Evolutionary conservation across 2,797 vertebrate species (phyloP), one percentile per base, ranked within the genome.

Genomic region (Schizopygopsis malacanthus): DNA sequence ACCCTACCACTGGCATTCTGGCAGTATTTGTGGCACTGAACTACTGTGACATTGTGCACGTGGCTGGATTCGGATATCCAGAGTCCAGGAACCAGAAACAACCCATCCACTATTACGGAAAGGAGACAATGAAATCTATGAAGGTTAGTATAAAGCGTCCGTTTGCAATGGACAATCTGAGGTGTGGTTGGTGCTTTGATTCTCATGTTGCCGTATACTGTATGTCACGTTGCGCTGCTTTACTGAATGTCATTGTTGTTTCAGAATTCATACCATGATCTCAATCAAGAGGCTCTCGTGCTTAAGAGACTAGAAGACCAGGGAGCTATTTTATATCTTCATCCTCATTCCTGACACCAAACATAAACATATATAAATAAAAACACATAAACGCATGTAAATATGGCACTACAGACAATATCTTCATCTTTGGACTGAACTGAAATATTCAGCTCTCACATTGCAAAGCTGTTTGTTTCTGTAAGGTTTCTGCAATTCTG

Each of bases 41-140:
- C 93, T 97, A 98, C 92, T 99, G 98, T 1, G 97, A 99, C 52
- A 87, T 96, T 84, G 97, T 99, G 82, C 96, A 98, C 84, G 90
- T 99, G 0, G 97, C 97, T 0, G 98, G 98, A 79, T 99, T 99
- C 12, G 98, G 98, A 87, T 99, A 99, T 90, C 98, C 98, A 0
- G 91, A 92, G 0, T 88, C 92, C 0, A 92, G 85, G 41, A 95
- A 95, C 90, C 95, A 92, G 88, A 96, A 92, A 80, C 94, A 96
- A 28, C 96, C 95, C 4, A 97, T 99, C 54, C 97, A 99, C 87
- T 99, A 99, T 92, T 99, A 97, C 0, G 97, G 97, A 85, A 91
- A 94, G 45, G 94, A 96, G 86, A 98, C 96, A 0, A 96, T 98
- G 92, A 97, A 94, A 83, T 97, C 96, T 20, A 98, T 99, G 97